Evolutionary conservation across 1,140 invertebrate genomes (phyloP), one percentile per base, ranked within the genome.

Genomic region (Drosophila pectinifera): DNA sequence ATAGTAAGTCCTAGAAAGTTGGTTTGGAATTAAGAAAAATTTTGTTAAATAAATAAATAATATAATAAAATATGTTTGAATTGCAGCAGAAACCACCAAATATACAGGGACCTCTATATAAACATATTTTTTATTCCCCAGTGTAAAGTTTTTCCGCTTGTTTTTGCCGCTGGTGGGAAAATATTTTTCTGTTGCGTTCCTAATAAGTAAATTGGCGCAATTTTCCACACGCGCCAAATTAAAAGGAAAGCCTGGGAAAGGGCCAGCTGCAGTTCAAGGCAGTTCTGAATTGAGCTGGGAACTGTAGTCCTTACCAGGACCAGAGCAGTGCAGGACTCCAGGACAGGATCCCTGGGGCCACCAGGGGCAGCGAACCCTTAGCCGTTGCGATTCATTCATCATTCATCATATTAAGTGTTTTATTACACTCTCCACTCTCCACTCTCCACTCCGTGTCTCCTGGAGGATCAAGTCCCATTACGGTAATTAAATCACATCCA

Each of bases 401-500:
- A 88, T 88, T 84, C 84, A 89, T 88, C 84, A 88, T 84, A 73
- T 84, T 89, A 89, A 89, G 85, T 89, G 84, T 89, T 89, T 89
- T 89, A 89, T 91, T 91, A 91, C 89, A 78, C 80, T 80, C 51
- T 55, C 58, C 42, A 41, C 68, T 67, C 61, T n/a, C 20, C 61
- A 18, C 20, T 6, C 31, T 28, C 54, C 54, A 48, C 56, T 42
- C 48, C 16, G 41, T 48, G 73, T 67, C 81, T 78, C 68, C 57
- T 63, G 63, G 13, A 31, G 63, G 54, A 75, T 90, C 70, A 91
- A 91, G 83, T 91, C 89, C 89, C 89, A 91, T 91, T 91, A 91
- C 81, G 79, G 89, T 91, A 91, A 91, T 91, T 91, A 91, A 91
- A 91, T 91, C 89, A 86, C 85, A 80, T 85, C 69, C 85, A 91